Evolutionary conservation across 30 jellyfish, hydroid and myxozoan genomes (phyloP), one percentile per base, ranked within the genome.

Genomic region (Phacellophora camtschatica): DNA sequence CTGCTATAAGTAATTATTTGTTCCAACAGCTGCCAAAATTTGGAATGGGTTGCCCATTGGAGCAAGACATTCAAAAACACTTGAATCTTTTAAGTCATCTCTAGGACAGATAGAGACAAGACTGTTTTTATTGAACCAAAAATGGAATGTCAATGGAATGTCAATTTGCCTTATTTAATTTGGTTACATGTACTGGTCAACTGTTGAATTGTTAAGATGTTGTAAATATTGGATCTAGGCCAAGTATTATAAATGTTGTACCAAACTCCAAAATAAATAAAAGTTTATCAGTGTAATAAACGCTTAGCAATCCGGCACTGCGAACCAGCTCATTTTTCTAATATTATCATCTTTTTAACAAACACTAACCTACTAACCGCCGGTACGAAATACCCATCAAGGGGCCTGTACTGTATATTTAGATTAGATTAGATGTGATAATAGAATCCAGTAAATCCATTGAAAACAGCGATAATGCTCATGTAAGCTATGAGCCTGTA

Each of bases 1-100:
- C 63, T 33, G 78, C 31, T 28, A 64, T 28, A 64, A 66, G 66
- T 35, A 66, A 3, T 66, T 64, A 22, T 69, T 45, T 69, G 67
- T 69, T 23, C 69, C 83, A 69, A 4, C 43, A 11, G 56, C 30
- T 13, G 69, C 68, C 7, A 69, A 69, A 36, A 35, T 66, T 36
- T 33, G 65, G 63, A 66, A 31, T 28, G 69, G 69, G 34, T 2
- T 55, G 42, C 69, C 69, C 34, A 55, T 9, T 55, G 42, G 34
- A 55, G 37, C 69, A 55, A 55, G 69, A 55, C 5, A 5, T 27
- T 55, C 70, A 55, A 55, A 3, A 1, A 1, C 70, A 55, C 70
- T 55, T 55, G 70, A 55, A 55, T 55, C 42, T 55, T 55, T 5
- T 34, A 55, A 55, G 42, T 55, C 70, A 55, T 55, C 70, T 19